Conservation (phyloP, 2,113 vertebrate genomes). For the Cromileptes altivelis region DNA sequence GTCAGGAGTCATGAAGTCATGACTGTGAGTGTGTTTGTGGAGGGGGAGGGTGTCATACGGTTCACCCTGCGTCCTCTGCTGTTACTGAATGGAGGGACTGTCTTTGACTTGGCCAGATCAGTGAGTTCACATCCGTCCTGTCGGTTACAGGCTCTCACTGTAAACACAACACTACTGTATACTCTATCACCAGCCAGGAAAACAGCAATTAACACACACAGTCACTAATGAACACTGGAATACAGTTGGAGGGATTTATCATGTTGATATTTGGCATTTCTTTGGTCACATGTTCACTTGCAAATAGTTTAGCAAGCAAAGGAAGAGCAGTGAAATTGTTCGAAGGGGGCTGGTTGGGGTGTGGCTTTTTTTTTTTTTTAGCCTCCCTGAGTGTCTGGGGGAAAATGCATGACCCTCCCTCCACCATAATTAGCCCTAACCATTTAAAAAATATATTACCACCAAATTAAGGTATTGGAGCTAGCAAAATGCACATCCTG, state of each 20-base stretch:
- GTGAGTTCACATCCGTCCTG: constrained; percentile 54
- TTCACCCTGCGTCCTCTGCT: constrained; percentile 46
- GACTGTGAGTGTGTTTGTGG: constrained; percentile 31
- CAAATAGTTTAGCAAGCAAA: too few species aligned
- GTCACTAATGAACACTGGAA: neutral
- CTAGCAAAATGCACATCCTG: too few species aligned
- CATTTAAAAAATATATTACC: too few species aligned
- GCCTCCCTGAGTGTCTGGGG: too few species aligned
- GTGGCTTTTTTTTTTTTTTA: too few species aligned
- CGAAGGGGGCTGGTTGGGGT: too few species aligned
- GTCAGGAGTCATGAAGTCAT: constrained; percentile 46
- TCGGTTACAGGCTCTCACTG: constrained; percentile 32
- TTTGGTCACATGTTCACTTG: neutral
- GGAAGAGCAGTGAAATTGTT: neutral
- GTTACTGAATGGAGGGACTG: constrained; percentile 68
- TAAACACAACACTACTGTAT: constrained; percentile 43
- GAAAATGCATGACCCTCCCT: too few species aligned
- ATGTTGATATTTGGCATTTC: too few species aligned
- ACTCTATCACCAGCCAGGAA: neutral
- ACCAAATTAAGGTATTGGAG: too few species aligned
- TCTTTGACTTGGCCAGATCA: constrained; percentile 55
- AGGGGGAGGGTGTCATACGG: constrained; percentile 25
- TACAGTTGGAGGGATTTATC: neutral
- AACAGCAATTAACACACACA: constrained; percentile 4
- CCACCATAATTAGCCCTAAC: too few species aligned